These are phyloP conservation scores for Oedothorax gibbosus DNA, from an alignment of 1,140 invertebrate genomes.

Conservation along the genomic window DNA sequence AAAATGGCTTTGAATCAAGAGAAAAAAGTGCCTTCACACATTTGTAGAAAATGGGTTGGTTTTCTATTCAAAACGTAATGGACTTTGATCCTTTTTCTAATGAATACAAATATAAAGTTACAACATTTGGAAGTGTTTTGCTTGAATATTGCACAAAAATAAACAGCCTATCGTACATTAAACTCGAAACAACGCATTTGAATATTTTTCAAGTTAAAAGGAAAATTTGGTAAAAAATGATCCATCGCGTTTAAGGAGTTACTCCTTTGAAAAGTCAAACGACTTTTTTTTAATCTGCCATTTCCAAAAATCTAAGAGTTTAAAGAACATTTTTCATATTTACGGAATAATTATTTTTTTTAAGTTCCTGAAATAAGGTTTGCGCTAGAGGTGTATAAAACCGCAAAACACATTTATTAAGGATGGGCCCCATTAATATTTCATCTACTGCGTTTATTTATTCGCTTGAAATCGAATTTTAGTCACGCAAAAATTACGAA, in stretches of 20 bases:
- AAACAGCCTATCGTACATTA: slow-evolving; percentile 11
- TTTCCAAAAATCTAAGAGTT: slow-evolving; percentile 24
- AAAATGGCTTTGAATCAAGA: too few species aligned
- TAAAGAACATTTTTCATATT: slow-evolving; percentile 27
- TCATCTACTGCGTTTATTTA: background rate
- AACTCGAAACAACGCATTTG: slow-evolving; percentile 20
- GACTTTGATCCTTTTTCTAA: too few species aligned
- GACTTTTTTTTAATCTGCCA: slow-evolving; percentile 34
- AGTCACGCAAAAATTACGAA: background rate
- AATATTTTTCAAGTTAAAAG: slow-evolving; percentile 11
- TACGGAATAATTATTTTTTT: slow-evolving; percentile 8
- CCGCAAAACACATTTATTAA: slow-evolving; percentile 26
- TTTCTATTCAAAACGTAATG: too few species aligned
- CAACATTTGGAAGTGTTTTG: background rate
- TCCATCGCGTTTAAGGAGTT: background rate
- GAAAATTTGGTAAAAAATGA: slow-evolving; percentile 5
- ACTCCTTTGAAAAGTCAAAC: slow-evolving; percentile 25
- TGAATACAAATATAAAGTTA: too few species aligned
- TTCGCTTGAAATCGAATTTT: slow-evolving; percentile 1
- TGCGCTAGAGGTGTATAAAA: slow-evolving; percentile 3
- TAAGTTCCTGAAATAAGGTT: background rate
- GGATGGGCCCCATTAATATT: slow-evolving; percentile 10
- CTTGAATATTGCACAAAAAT: background rate
- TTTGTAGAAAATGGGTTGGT: too few species aligned
- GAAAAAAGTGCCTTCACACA: too few species aligned